Evolutionary conservation across 2,797 vertebrate genomes (phyloP).

Genomic region (Neosalanx taihuensis): DNA sequence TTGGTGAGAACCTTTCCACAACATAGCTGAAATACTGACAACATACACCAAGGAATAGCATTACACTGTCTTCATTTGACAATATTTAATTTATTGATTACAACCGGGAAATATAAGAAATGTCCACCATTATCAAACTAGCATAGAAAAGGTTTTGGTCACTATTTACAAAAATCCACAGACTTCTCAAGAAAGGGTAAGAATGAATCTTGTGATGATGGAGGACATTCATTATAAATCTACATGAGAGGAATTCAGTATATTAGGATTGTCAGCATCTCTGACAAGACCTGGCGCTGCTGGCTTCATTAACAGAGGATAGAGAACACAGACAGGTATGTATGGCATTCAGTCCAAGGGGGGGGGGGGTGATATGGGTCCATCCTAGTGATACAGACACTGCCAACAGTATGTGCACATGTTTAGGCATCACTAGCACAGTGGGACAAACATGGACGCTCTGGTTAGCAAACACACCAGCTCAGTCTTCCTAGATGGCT

Average conservation of each 20-base stretch:
- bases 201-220: conserved; percentile 59
- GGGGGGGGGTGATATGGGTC: not conserved
- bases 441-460: conserved; percentile 40
- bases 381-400: conserved; percentile 55
- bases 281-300: not conserved
- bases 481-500: conserved; percentile 44
- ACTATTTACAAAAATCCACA: conserved; percentile 77
- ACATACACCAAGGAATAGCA: conserved; percentile 34
- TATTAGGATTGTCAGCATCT: not conserved
- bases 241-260: conserved; percentile 54
- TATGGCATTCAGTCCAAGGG: not conserved
- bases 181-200: conserved; percentile 56
- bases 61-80: conserved; percentile 52
- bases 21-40: not conserved
- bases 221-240: conserved; percentile 55
- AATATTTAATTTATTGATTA: conserved; percentile 65
- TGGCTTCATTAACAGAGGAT: not conserved
- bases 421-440: conserved; percentile 53
- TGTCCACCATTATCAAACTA: conserved; percentile 70
- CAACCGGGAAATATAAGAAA: conserved; percentile 69
- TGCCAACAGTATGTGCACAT: conserved; percentile 46
- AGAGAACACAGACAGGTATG: not conserved
- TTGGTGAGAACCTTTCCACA: conserved; percentile 28
- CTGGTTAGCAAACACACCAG: conserved; percentile 49
- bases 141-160: conserved; percentile 67